Evolutionary conservation across 2,113 vertebrate genomes (phyloP).

Genomic region (Cyanocitta stelleri): DNA sequence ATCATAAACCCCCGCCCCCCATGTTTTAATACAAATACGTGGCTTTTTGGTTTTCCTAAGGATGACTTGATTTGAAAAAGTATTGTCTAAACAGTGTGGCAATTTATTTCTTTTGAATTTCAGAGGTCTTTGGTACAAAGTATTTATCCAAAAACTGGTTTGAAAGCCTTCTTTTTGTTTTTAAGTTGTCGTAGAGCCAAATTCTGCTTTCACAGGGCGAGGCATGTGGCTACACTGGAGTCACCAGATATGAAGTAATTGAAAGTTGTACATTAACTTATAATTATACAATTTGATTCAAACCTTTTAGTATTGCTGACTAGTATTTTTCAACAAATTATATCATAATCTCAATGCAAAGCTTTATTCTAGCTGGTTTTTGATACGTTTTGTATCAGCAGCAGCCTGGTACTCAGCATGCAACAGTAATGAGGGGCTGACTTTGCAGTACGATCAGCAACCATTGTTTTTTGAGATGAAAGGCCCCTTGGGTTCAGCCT

Average conservation of each 20-base stretch:
- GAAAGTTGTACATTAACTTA: background rate
- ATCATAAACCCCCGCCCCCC: background rate
- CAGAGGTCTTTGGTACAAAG: constrained; percentile 8
- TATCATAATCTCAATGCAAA: background rate
- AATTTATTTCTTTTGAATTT: background rate
- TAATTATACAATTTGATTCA: background rate
- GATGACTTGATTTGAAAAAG: background rate
- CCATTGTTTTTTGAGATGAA: background rate
- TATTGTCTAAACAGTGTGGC: background rate
- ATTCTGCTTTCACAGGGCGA: background rate
- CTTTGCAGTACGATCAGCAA: background rate
- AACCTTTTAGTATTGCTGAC: background rate
- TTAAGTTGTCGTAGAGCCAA: background rate
- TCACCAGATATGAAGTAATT: background rate
- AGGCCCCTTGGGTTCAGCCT: background rate
- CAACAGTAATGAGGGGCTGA: background rate
- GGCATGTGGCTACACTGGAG: background rate
- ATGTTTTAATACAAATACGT: background rate
- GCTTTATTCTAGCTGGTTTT: background rate
- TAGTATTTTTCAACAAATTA: background rate
- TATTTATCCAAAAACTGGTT: background rate
- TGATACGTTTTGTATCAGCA: background rate
- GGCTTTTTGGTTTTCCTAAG: background rate
- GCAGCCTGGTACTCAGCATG: background rate
- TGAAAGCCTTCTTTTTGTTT: constrained; percentile 17